Conservation (phyloP, 2,113 vertebrate species). For the Petrocephalus zakoni region DNA sequence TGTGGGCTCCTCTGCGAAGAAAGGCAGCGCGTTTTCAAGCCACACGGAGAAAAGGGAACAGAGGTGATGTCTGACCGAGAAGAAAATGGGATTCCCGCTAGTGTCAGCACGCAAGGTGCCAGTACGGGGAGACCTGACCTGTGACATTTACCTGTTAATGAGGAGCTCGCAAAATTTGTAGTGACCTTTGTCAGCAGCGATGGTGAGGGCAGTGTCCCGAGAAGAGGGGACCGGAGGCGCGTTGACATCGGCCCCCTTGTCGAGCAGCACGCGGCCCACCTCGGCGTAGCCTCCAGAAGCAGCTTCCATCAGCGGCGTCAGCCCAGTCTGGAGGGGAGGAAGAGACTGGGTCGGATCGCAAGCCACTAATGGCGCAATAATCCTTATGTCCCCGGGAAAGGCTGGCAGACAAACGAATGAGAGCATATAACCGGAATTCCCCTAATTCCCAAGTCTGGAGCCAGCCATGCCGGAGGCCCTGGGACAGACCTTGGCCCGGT, state of each 20-base stretch:
- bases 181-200: slow-evolving; percentile 97
- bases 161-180: slow-evolving; percentile 99
- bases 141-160: slow-evolving; percentile 74
- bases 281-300: slow-evolving; percentile 96
- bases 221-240: slow-evolving; percentile 96
- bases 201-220: slow-evolving; percentile 94
- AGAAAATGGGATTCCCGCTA: neutral
- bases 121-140: neutral
- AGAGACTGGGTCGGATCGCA: neutral
- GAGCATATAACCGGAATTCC: neutral
- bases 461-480: neutral
- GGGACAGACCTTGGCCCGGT: slow-evolving; percentile 84
- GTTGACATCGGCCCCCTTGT: slow-evolving; percentile 97
- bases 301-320: slow-evolving; percentile 97
- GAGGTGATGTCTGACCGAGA: neutral
- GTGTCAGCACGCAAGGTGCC: neutral
- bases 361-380: neutral
- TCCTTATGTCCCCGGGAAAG: neutral
- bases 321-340: slow-evolving; percentile 73
- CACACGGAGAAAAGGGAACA: neutral
- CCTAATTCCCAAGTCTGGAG: neutral
- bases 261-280: slow-evolving; percentile 93
- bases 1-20: slow-evolving; percentile 80
- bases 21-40: slow-evolving; percentile 1
- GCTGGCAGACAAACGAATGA: neutral